These are phyloP conservation scores for Mnemiopsis leidyi DNA, from an alignment of 37 sponge, comb jelly and placozoan genomes.

Conservation along the genomic window DNA sequence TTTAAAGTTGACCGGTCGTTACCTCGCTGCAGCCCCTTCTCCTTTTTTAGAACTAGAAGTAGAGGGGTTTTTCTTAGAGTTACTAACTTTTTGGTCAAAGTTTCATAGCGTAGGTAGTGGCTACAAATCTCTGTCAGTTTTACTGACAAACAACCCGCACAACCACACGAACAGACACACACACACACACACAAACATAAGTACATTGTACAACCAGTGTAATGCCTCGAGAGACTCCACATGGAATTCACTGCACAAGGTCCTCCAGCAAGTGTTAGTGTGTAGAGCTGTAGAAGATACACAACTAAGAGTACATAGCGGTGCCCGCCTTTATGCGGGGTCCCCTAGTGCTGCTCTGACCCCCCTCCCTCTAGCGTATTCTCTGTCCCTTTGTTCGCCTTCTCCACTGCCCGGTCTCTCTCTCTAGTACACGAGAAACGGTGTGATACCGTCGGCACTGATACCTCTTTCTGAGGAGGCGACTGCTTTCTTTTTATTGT, in stretches of 20 bases:
- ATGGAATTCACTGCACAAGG: not conserved
- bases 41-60: no score
- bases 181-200: not conserved
- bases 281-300: no score
- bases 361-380: not conserved
- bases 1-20: no score
- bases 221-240: not conserved
- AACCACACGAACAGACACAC: not conserved
- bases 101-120: no score
- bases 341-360: not conserved
- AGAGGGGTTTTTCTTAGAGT: no score
- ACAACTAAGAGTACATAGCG: not conserved
- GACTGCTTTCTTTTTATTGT: not conserved
- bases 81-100: no score
- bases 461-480: not conserved
- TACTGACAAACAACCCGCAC: no score
- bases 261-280: not conserved
- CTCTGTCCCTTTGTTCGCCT: not conserved
- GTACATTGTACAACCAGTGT: not conserved
- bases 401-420: not conserved
- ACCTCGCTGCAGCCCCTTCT: no score
- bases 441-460: not conserved
- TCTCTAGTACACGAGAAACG: not conserved
- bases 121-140: no score
- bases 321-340: not conserved